Evolutionary conservation across 1,140 invertebrate species (phyloP).

Genomic region (Cotesia vestalis): DNA sequence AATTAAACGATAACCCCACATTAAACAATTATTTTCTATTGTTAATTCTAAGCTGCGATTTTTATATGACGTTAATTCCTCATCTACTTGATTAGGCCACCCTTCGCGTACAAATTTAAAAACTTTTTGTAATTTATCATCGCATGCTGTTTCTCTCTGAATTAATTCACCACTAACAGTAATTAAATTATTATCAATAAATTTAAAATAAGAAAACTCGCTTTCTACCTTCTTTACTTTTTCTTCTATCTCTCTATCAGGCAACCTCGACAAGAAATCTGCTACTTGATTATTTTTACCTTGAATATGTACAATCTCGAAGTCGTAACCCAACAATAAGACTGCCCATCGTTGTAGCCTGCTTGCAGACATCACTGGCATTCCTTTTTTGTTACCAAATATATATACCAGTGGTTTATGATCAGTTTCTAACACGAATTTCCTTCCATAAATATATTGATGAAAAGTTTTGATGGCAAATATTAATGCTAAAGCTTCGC

Average conservation of each 20-base stretch:
- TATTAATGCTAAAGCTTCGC: conserved; percentile 1
- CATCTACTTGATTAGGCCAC: conserved; percentile 1
- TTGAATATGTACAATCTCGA: neutral
- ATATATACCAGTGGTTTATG: conserved; percentile 10
- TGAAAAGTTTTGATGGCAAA: conserved; percentile 15
- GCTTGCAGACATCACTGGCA: neutral
- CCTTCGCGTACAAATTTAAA: conserved; percentile 1
- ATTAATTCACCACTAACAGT: neutral
- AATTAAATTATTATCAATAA: neutral
- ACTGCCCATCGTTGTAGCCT: conserved; percentile 8
- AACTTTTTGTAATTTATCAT: neutral
- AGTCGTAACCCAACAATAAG: neutral
- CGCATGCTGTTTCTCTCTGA: neutral
- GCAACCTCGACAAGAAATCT: conserved; percentile 8
- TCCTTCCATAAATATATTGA: conserved; percentile 8
- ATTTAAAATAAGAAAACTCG: conserved; percentile 20
- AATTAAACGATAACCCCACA: conserved; percentile 9
- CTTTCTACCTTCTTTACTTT: neutral
- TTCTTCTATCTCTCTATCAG: neutral
- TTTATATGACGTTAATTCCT: neutral
- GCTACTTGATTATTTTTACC: neutral
- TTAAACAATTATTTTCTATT: conserved; percentile 17
- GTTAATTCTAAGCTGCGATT: neutral
- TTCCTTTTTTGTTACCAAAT: conserved; percentile 10
- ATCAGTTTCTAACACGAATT: conserved; percentile 14